Conservation (phyloP, 2,888 invertebrate species). For the Dermolepida albohirtum region DNA sequence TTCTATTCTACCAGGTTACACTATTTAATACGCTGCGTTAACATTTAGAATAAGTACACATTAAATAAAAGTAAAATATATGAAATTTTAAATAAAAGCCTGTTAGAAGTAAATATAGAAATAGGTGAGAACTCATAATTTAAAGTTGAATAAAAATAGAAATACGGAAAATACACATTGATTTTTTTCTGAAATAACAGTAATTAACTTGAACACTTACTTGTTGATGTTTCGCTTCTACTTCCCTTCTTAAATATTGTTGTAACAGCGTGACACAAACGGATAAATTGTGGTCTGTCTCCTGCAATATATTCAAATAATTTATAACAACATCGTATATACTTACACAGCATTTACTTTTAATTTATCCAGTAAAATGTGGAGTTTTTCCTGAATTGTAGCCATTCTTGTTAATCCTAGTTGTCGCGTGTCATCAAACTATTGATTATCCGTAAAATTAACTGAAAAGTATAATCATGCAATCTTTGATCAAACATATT, state of each 20-base stretch:
- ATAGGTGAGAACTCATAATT: neutral
- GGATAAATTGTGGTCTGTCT: conserved; percentile 52
- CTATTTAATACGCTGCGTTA: too few relatives aligned
- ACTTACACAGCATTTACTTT: conserved; percentile 46
- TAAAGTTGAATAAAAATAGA: neutral
- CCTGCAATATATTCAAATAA: conserved; percentile 43
- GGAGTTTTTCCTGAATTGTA: conserved; percentile 49
- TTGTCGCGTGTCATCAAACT: conserved; percentile 53
- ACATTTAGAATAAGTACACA: too few relatives aligned
- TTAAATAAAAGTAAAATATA: too few relatives aligned
- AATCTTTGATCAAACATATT: conserved; percentile 46
- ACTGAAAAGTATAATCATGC: conserved; percentile 48
- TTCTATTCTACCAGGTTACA: too few relatives aligned
- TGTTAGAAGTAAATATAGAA: too few relatives aligned
- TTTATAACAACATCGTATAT: conserved; percentile 6
- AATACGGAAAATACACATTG: neutral
- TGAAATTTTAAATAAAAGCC: too few relatives aligned
- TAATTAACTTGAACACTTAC: conserved; percentile 38
- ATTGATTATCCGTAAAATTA: conserved; percentile 52
- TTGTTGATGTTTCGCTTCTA: conserved; percentile 38
- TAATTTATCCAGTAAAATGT: conserved; percentile 51
- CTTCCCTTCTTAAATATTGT: conserved; percentile 47
- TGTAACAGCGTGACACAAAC: conserved; percentile 52
- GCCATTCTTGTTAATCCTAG: conserved; percentile 46
- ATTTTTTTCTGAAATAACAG: conserved; percentile 10